Conservation (phyloP, 2,888 invertebrate genomes). For the Malachius bipustulatus region DNA sequence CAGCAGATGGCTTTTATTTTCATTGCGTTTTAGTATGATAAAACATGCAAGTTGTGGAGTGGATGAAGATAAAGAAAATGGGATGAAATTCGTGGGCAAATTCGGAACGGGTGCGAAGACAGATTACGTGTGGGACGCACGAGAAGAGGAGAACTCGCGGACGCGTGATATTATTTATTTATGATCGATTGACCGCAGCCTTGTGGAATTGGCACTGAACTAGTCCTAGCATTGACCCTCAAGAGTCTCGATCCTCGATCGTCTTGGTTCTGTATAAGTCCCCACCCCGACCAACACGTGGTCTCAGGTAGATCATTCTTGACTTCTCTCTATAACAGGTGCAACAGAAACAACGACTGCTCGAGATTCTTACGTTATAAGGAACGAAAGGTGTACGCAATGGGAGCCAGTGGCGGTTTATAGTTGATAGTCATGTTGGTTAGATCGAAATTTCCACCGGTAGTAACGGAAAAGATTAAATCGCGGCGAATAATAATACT, state of each 20-base stretch:
- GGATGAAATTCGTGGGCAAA: constrained; percentile 4
- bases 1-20: neutral
- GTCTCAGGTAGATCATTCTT: constrained; percentile 27
- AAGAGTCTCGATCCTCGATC: constrained; percentile 31
- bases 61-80: neutral
- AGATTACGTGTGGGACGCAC: constrained; percentile 3
- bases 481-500: too few species aligned
- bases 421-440: too few species aligned
- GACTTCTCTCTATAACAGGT: constrained; percentile 21
- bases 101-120: constrained; percentile 10
- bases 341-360: too few species aligned
- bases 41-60: neutral
- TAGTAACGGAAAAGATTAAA: too few species aligned
- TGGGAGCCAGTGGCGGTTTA: too few species aligned
- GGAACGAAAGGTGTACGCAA: too few species aligned
- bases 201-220: constrained; percentile 39
- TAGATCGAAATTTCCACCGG: too few species aligned
- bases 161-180: constrained; percentile 21
- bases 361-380: too few species aligned
- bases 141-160: constrained; percentile 16
- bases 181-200: constrained; percentile 37
- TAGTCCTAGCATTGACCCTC: constrained; percentile 42
- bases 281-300: constrained; percentile 34
- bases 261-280: too few species aligned
- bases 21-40: neutral